Percentiles rank a stretch among this genome's conserved stretches.
Evolutionary conservation across 2,888 invertebrate species (phyloP).

Genomic region (Epicampocera succincta): DNA sequence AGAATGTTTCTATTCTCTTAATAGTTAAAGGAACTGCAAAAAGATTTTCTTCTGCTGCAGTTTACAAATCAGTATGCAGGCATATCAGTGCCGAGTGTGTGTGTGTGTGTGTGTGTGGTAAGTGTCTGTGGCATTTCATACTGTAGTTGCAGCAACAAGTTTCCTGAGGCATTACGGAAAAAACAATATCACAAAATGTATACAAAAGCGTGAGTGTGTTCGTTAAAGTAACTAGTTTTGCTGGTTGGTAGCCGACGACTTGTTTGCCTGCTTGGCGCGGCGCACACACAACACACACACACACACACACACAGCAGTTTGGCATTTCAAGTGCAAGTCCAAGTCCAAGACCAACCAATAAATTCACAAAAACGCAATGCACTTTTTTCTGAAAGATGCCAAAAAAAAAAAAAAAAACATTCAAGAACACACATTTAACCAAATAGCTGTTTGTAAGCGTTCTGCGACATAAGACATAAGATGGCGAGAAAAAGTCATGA

Average conservation of each 20-base stretch:
- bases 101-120: not conserved
- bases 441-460: too few species aligned
- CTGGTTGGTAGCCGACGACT: constrained; percentile 43
- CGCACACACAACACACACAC: constrained; percentile 53
- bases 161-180: constrained; percentile 44
- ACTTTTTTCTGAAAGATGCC: constrained; percentile 19
- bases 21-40: constrained; percentile 21
- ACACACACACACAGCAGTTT: too few species aligned
- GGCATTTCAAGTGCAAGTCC: constrained; percentile 70
- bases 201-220: constrained; percentile 6
- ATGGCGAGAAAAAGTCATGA: too few species aligned
- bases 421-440: not conserved
- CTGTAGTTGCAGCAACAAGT: constrained; percentile 48
- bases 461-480: not conserved
- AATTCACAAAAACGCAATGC: constrained; percentile 55
- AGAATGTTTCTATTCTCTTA: constrained; percentile 49
- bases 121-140: constrained; percentile 29
- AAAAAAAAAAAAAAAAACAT: too few species aligned
- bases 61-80: constrained; percentile 7
- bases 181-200: constrained; percentile 1
- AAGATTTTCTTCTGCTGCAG: constrained; percentile 26
- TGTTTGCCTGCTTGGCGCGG: constrained; percentile 33
- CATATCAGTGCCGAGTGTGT: not conserved
- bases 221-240: constrained; percentile 60
- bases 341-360: constrained; percentile 68